phyloP scores from a whole-genome alignment of 2,113 vertebrate genomes.

The Progne subis region DNA sequence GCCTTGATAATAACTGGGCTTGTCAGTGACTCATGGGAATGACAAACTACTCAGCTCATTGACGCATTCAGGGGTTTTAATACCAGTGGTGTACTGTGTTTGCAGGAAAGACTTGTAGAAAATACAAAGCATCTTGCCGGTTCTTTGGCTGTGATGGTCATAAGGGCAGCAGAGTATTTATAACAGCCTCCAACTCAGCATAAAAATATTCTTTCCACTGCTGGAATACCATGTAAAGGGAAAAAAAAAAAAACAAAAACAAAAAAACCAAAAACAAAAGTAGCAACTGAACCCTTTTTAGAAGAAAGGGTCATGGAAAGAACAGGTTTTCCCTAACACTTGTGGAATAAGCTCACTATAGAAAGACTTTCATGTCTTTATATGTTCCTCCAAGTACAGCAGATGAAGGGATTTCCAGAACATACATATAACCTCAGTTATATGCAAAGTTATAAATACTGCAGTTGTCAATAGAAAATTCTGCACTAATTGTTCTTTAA shows the following conservation, averaged over 20 bases:
- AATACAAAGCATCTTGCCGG: background rate
- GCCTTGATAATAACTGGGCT: accelerated
- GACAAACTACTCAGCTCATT: background rate
- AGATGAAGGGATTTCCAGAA: background rate
- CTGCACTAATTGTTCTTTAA: background rate
- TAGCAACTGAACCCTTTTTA: background rate
- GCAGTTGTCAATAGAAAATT: background rate
- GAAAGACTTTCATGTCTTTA: background rate
- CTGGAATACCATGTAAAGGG: background rate
- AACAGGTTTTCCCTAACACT: background rate
- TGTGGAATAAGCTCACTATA: background rate
- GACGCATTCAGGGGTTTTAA: accelerated
- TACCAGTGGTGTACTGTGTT: background rate
- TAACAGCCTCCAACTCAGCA: background rate
- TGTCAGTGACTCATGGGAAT: background rate
- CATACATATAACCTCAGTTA: background rate
- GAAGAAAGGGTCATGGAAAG: background rate
- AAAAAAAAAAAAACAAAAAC: background rate
- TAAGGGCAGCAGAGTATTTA: background rate
- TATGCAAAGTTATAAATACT: background rate
- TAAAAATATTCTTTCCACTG: slow-evolving; percentile 4
- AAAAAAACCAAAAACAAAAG: too few species aligned
- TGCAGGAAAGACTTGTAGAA: background rate
- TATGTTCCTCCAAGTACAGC: background rate
- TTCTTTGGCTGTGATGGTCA: background rate